phyloP scores from a whole-genome alignment of 2,888 invertebrate genomes.

The Priocnemis perturbator region DNA sequence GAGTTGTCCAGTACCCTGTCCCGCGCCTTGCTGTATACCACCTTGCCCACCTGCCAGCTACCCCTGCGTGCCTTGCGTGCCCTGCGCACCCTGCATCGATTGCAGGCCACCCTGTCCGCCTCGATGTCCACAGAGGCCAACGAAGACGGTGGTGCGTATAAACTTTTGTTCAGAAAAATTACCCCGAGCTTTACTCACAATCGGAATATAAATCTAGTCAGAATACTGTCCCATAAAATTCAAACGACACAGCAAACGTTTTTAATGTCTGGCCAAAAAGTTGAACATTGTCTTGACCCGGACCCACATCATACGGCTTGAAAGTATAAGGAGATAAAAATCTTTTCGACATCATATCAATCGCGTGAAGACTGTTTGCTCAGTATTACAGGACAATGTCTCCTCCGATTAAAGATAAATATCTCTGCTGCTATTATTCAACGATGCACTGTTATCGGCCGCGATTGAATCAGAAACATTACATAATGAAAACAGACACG shows the following conservation, averaged over 20 bases:
- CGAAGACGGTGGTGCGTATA: conserved; percentile 49
- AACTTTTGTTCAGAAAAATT: not conserved
- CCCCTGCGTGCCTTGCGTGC: conserved; percentile 24
- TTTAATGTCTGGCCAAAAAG: too few species aligned
- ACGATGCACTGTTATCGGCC: too few species aligned
- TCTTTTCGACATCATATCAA: too few species aligned
- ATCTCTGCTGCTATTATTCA: too few species aligned
- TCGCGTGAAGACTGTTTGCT: too few species aligned
- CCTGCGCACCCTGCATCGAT: conserved; percentile 29
- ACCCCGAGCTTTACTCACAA: too few species aligned
- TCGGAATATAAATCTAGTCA: too few species aligned
- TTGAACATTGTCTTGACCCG: too few species aligned
- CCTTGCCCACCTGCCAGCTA: conserved; percentile 26
- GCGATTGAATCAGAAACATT: not conserved
- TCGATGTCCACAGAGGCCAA: conserved; percentile 39
- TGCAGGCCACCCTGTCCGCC: conserved; percentile 39
- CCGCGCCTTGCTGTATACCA: conserved; percentile 24
- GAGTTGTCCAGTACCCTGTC: conserved; percentile 7
- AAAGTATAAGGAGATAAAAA: too few species aligned
- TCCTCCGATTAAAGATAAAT: too few species aligned
- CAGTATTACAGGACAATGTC: not conserved
- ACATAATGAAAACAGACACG: not conserved
- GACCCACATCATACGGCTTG: too few species aligned
- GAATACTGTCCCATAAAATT: too few species aligned
- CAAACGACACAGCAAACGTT: not conserved